Evolutionary conservation across 2,113 vertebrate genomes (phyloP), one percentile per base, ranked within the genome.

Genomic region (Poeciliopsis prolifica): DNA sequence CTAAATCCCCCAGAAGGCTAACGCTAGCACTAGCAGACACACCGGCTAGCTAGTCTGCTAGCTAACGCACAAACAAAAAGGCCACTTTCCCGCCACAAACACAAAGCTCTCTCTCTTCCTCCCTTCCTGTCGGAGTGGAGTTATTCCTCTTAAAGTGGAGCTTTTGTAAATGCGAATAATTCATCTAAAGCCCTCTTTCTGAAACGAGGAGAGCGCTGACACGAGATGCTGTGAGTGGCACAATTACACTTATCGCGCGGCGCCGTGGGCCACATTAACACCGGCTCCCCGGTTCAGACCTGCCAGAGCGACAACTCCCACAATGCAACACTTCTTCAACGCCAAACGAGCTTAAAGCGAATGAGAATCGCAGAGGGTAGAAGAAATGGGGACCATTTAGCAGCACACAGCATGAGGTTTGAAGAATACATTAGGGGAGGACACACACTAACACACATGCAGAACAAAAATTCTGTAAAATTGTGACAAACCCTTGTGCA

Each of bases 121-220:
- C 60, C 70, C 71, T 63, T 37, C 35, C 64, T 79, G 70, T 71
- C 80, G 44, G 48, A 86, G 78, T 70, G 44, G 61, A 35, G 75
- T 77, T 77, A 74, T 76, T 70, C 60, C 62, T n/a, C 66, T 74
- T 77, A 83, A 91, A 91, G 88, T 85, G 78, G 35, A 37, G 68
- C 80, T 68, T 85, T 82, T 85, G 71, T 86, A 86, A 81, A 88
- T 86, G 90, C 54, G 74, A 83, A 91, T 88, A 67, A 66, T 78
- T 86, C 77, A 77, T 75, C 83, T 86, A 75, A 63, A 83, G 63
- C 80, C 75, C 10, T 10, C 79, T 81, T 91, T 88, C 80, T 65
- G 70, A 83, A 62, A 77, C 74, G 78, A 79, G 72, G 48, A 64
- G 69, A 80, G 70, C 75, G 63, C 84, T 79, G 81, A 82, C 78